Evolutionary conservation across 2,797 vertebrate genomes (phyloP), one percentile per base, ranked within the genome.

Genomic region (Acropternis orthonyx): DNA sequence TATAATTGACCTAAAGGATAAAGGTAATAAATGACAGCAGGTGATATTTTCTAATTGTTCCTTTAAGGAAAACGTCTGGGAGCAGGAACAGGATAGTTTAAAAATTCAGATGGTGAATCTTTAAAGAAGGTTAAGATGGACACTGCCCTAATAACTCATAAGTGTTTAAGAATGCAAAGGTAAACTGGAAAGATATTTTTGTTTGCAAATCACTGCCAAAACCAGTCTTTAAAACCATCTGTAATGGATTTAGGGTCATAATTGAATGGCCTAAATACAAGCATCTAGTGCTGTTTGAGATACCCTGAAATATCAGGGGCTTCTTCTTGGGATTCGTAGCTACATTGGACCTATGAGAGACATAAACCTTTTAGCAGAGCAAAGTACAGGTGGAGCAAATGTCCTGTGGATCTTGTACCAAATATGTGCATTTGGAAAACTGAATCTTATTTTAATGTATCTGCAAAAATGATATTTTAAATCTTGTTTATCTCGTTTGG

Each of bases 371-470:
- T 74, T 28, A 54, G 4, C 23, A 73, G 13, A 74, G 9, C 3
- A 15, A 80, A 30, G 19, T 24, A 7, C 0, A 54, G 8, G 5
- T 7, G 0, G 21, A 56, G 9, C 2, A 46, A 51, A 19, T 41
- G 9, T 0, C 7, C 12, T 12, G 3, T 17, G 15, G 12, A 14
- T 54, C 18, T 67, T 54, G 3, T 14, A 62, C 7, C 18, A 41
- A 24, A 26, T 44, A 9, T 26, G 23, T 52, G 7, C 6, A 28
- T 62, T 74, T 67, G 16, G 32, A 37, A 78, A 90, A 41, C 2
- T 4, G 12, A 68, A 30, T 32, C 2, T 10, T 46, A 23, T 49
- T 49, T 48, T 56, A 24, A 15, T 14, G 4, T n/a, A 27, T 10
- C 34, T 66, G 4, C 15, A 56, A 39, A 8, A 66, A 65, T 78